Percentiles rank a stretch among this genome's conserved stretches.
phyloP scores from a whole-genome alignment of 2,888 invertebrate genomes.

The Bombyx huttoni region DNA sequence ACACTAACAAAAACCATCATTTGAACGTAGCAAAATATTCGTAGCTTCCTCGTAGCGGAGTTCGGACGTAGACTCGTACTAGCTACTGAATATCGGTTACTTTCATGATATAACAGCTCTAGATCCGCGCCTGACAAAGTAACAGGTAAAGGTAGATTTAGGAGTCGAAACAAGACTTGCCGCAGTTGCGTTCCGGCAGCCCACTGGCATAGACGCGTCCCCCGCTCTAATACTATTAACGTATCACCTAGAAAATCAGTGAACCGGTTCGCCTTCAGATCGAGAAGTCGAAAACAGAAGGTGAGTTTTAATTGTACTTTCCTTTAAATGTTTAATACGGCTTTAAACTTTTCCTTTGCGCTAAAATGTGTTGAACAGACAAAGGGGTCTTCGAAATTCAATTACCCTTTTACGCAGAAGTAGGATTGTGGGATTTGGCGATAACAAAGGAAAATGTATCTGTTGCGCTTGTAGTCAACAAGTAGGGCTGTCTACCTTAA shows the following conservation, averaged over 20 bases:
- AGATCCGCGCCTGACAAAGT: constrained; percentile 27
- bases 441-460: constrained; percentile 29
- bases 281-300: not conserved
- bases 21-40: no score
- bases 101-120: not conserved
- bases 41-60: not conserved
- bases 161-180: constrained; percentile 10
- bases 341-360: not conserved
- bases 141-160: constrained; percentile 53
- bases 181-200: constrained; percentile 25
- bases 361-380: not conserved
- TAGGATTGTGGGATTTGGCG: not conserved
- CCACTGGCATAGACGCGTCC: constrained; percentile 19
- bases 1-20: no score
- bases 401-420: not conserved
- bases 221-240: not conserved
- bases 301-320: not conserved
- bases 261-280: not conserved
- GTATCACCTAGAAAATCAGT: constrained; percentile 2
- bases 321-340: not conserved
- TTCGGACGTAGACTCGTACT: not conserved
- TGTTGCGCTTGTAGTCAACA: constrained; percentile 54
- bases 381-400: not conserved
- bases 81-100: not conserved
- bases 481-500: constrained; percentile 20